Evolutionary conservation across 2,797 vertebrate species (phyloP).

Genomic region (Cynodonichthys magdalenae): DNA sequence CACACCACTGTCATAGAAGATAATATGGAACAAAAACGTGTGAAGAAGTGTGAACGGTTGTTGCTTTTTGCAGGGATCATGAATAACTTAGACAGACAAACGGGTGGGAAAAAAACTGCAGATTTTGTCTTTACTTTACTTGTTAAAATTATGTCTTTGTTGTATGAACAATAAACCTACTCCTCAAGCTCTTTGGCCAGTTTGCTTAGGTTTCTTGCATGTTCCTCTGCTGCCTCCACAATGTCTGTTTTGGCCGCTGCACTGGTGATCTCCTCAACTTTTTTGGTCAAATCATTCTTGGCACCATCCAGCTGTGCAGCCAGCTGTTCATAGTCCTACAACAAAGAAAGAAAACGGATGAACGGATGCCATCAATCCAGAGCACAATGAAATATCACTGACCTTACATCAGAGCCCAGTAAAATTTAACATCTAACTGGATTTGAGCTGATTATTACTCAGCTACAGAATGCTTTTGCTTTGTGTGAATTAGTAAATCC

Average conservation of each 20-base stretch:
- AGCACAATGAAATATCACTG: slow-evolving; percentile 29
- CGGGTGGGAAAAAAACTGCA: background rate
- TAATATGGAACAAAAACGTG: slow-evolving; percentile 4
- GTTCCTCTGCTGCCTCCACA: slow-evolving; percentile 87
- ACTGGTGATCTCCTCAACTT: slow-evolving; percentile 82
- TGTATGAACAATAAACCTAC: slow-evolving; percentile 75
- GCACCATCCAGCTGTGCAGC: slow-evolving; percentile 88
- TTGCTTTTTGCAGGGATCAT: background rate
- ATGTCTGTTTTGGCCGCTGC: slow-evolving; percentile 82
- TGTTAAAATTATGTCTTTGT: background rate
- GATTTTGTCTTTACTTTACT: background rate
- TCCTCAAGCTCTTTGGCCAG: slow-evolving; percentile 87
- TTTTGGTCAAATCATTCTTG: slow-evolving; percentile 86
- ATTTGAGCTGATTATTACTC: slow-evolving; percentile 1
- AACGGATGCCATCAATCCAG: slow-evolving; percentile 6
- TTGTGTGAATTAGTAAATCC: too few species aligned
- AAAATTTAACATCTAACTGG: slow-evolving; percentile 19
- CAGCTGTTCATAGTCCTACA: slow-evolving; percentile 89
- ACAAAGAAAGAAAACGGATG: slow-evolving; percentile 6
- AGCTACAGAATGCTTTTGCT: too few species aligned
- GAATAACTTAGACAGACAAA: background rate
- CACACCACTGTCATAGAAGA: slow-evolving; percentile 80
- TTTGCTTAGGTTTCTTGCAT: slow-evolving; percentile 82
- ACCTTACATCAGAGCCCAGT: slow-evolving; percentile 19
- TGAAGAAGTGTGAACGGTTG: background rate